These are phyloP conservation scores for Stegana nigrithorax DNA, from an alignment of 2,888 invertebrate genomes.

Conservation along the genomic window DNA sequence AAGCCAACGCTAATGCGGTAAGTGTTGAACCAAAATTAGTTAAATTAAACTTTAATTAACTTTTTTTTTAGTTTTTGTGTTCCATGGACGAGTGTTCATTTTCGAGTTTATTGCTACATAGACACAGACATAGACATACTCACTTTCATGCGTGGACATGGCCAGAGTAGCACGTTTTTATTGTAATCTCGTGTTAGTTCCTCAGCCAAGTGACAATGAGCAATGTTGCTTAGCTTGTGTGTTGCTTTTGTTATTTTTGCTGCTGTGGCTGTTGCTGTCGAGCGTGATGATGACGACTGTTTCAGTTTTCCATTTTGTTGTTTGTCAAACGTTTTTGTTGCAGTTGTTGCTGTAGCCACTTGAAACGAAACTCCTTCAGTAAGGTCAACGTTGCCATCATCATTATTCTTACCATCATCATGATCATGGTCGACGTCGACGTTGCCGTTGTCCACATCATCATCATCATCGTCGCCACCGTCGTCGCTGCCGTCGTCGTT, in stretches of 20 bases:
- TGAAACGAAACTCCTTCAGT: constrained; percentile 38
- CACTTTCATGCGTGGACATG: constrained; percentile 68
- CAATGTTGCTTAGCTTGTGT: constrained; percentile 35
- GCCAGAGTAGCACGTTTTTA: constrained; percentile 67
- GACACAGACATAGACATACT: constrained; percentile 42
- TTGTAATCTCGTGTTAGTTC: constrained; percentile 65
- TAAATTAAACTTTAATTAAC: constrained; percentile 16
- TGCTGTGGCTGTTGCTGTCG: constrained; percentile 35
- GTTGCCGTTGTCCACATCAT: not conserved
- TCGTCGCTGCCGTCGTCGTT: constrained; percentile 34
- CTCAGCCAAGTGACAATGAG: constrained; percentile 65
- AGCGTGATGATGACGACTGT: constrained; percentile 39
- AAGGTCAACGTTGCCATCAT: constrained; percentile 45
- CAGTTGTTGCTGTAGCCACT: constrained; percentile 45
- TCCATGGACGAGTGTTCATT: not conserved
- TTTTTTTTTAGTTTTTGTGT: not conserved
- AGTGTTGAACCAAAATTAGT: no score
- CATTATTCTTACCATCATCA: constrained; percentile 14
- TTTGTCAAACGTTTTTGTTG: constrained; percentile 23
- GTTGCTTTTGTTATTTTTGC: constrained; percentile 19
- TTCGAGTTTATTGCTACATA: not conserved
- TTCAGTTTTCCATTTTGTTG: constrained; percentile 33
- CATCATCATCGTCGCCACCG: constrained; percentile 19
- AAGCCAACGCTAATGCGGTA: no score
- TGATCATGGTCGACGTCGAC: not conserved